Conservation (phyloP, 2,888 invertebrate species). For the Neoitamus cyanurus region DNA sequence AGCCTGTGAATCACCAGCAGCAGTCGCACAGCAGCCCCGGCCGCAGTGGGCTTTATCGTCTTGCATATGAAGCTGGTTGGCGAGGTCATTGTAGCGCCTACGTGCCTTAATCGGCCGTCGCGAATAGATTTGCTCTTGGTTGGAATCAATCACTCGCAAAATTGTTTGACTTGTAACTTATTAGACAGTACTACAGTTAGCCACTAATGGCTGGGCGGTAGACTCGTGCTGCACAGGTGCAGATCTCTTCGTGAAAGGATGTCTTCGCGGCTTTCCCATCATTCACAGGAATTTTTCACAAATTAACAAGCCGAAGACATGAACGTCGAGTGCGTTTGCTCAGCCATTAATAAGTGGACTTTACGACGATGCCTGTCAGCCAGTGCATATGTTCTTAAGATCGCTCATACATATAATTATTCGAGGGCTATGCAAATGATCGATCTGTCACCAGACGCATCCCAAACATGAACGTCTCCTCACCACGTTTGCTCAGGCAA, state of each 20-base stretch:
- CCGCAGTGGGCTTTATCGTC: slow-evolving; percentile 12
- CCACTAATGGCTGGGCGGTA: neutral
- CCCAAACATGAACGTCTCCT: neutral
- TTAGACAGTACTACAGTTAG: neutral
- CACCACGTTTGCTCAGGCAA: neutral
- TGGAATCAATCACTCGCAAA: slow-evolving; percentile 24
- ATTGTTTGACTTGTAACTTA: slow-evolving; percentile 3
- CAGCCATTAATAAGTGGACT: neutral
- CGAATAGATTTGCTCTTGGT: neutral
- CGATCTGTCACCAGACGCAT: neutral
- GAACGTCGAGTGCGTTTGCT: neutral
- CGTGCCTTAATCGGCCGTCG: slow-evolving; percentile 9
- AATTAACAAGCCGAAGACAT: slow-evolving; percentile 14
- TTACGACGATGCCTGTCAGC: neutral
- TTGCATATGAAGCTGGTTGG: neutral
- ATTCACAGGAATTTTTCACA: neutral
- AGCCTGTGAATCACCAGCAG: slow-evolving; percentile 30
- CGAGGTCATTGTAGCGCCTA: slow-evolving; percentile 36
- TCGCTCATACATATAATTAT: neutral
- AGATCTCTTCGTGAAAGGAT: neutral
- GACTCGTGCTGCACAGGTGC: no score
- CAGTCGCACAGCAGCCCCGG: neutral
- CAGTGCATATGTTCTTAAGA: neutral
- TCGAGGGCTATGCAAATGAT: slow-evolving; percentile 22
- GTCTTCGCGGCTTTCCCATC: neutral